phyloP scores from a whole-genome alignment of 2,113 vertebrate genomes.

The Leiothrix lutea region DNA sequence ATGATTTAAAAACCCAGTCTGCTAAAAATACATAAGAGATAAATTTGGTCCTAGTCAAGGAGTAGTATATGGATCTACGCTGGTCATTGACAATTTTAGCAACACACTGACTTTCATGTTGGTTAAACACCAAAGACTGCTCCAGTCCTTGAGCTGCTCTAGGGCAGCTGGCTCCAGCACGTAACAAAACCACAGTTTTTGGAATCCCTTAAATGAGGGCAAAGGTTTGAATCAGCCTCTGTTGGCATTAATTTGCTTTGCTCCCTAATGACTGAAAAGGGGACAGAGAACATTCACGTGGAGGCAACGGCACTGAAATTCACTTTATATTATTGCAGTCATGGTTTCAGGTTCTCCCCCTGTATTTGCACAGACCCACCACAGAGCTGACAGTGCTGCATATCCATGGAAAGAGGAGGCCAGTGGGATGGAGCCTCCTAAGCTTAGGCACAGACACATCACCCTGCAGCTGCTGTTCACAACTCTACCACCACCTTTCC shows the following conservation, averaged over 20 bases:
- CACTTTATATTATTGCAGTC: neutral
- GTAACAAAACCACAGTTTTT: neutral
- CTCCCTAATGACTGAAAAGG: conserved; percentile 29
- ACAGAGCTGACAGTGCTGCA: neutral
- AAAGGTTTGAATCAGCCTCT: conserved; percentile 48
- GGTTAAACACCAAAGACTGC: neutral
- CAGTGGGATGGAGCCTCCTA: neutral
- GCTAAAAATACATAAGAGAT: neutral
- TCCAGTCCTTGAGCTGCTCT: conserved; percentile 26
- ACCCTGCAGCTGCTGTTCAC: neutral
- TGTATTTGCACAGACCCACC: neutral
- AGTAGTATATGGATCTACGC: neutral
- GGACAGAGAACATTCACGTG: neutral
- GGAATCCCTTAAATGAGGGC: conserved; percentile 50
- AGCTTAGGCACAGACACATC: neutral
- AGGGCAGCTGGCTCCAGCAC: conserved; percentile 35
- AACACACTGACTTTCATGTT: neutral
- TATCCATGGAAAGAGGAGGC: neutral
- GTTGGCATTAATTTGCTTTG: conserved; percentile 46
- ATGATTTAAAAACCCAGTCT: neutral
- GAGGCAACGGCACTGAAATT: neutral
- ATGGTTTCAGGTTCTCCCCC: neutral
- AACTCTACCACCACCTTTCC: neutral
- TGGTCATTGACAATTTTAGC: neutral
- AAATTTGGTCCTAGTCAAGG: neutral